phyloP scores from a whole-genome alignment of 1,140 invertebrate genomes.

The Cydia pomonella region DNA sequence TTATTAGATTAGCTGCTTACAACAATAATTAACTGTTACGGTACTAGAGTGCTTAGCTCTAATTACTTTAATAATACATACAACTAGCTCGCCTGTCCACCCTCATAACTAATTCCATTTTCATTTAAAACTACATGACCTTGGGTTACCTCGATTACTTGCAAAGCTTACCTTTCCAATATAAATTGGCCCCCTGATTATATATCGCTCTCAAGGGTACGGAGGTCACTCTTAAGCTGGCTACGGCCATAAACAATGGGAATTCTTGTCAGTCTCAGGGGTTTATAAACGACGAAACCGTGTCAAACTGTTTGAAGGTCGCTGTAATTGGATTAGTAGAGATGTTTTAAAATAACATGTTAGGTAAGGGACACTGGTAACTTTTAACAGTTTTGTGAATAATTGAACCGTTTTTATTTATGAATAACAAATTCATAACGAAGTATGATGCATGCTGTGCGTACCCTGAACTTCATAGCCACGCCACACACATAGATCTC shows the following conservation, averaged over 20 bases:
- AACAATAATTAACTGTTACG: not conserved
- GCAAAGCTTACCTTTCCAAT: not conserved
- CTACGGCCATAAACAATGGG: not conserved
- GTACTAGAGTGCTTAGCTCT: not conserved
- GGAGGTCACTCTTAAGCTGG: not conserved
- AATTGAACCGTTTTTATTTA: not conserved
- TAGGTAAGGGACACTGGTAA: not conserved
- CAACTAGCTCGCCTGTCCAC: not conserved
- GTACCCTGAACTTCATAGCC: too few relatives aligned
- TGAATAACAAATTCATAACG: too few relatives aligned
- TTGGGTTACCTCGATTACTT: not conserved
- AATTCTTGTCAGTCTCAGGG: not conserved
- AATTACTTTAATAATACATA: constrained; percentile 16
- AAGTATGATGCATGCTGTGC: too few relatives aligned
- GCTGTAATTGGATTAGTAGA: not conserved
- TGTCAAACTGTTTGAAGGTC: constrained; percentile 11
- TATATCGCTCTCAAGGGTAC: not conserved
- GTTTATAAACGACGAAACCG: constrained; percentile 9
- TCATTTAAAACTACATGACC: constrained; percentile 5
- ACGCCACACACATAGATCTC: too few relatives aligned
- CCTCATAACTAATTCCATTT: constrained; percentile 4
- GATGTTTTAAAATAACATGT: constrained; percentile 6
- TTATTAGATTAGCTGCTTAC: not conserved
- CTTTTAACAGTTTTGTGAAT: not conserved
- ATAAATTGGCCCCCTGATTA: not conserved